Conservation (phyloP, 2,113 vertebrate genomes). For the Protobothrops flavoviridis region DNA sequence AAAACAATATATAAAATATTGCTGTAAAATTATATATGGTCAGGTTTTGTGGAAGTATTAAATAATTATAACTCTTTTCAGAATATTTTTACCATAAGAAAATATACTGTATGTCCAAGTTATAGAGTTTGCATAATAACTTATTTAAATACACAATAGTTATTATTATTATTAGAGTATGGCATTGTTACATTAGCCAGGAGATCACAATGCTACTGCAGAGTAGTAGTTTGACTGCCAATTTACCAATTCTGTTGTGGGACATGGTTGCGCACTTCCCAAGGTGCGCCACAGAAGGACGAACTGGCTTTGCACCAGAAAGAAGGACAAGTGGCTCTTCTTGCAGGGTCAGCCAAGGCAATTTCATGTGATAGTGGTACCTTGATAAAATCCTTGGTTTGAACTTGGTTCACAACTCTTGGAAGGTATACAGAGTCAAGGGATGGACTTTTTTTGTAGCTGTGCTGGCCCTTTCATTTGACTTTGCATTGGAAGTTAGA, state of each 20-base stretch:
- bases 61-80: slow-evolving; percentile 61
- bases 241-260: too few species aligned
- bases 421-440: background rate
- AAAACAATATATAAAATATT: slow-evolving; percentile 60
- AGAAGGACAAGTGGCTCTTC: background rate
- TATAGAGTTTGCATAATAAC: slow-evolving; percentile 45
- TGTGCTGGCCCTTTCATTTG: background rate
- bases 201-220: too few species aligned
- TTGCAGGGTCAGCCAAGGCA: background rate
- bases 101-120: slow-evolving; percentile 55
- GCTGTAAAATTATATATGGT: slow-evolving; percentile 60
- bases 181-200: too few species aligned
- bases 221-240: too few species aligned
- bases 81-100: slow-evolving; percentile 49
- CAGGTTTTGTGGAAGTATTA: slow-evolving; percentile 62
- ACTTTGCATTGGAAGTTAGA: background rate
- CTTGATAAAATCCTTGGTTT: background rate
- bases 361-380: background rate
- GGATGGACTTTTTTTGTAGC: background rate
- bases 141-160: slow-evolving; percentile 49
- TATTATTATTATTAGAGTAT: too few species aligned
- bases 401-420: background rate
- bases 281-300: too few species aligned
- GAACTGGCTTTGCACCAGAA: too few species aligned
- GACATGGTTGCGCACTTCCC: too few species aligned